A percentile compares a stretch with the other conserved stretches of the same genome.
Conservation (phyloP, 2,888 invertebrate species). For the Unio delphinus region DNA sequence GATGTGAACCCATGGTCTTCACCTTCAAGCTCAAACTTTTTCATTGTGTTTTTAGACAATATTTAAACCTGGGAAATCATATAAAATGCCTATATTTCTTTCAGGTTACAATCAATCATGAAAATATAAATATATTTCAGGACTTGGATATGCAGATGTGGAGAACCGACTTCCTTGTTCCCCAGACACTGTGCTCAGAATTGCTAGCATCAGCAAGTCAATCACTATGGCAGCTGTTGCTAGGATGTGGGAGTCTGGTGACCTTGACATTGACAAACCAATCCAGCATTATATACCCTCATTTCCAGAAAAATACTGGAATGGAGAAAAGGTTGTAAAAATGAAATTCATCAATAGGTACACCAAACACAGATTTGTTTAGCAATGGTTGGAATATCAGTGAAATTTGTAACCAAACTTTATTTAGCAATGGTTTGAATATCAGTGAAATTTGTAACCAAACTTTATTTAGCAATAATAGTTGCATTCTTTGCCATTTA, state of each 20-base stretch:
- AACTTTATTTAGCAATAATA: not conserved
- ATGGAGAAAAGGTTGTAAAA: constrained; percentile 71
- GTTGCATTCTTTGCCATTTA: not conserved
- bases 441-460: not conserved
- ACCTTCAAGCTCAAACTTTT: too few relatives aligned
- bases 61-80: too few relatives aligned
- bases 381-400: too few relatives aligned
- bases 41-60: too few relatives aligned
- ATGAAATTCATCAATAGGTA: not conserved
- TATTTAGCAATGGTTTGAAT: too few relatives aligned
- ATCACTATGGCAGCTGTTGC: constrained; percentile 75
- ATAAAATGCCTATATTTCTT: too few relatives aligned
- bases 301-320: constrained; percentile 74
- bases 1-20: too few relatives aligned
- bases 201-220: constrained; percentile 77
- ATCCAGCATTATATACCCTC: constrained; percentile 74
- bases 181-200: constrained; percentile 74
- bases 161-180: constrained; percentile 74
- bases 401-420: not conserved
- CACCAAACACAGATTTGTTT: too few relatives aligned
- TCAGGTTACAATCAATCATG: not conserved
- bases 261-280: constrained; percentile 74
- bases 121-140: constrained; percentile 11
- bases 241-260: constrained; percentile 73
- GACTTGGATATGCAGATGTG: constrained; percentile 72